These are phyloP conservation scores for Kradibia gibbosae DNA, from an alignment of 1,140 invertebrate genomes.

Conservation along the genomic window DNA sequence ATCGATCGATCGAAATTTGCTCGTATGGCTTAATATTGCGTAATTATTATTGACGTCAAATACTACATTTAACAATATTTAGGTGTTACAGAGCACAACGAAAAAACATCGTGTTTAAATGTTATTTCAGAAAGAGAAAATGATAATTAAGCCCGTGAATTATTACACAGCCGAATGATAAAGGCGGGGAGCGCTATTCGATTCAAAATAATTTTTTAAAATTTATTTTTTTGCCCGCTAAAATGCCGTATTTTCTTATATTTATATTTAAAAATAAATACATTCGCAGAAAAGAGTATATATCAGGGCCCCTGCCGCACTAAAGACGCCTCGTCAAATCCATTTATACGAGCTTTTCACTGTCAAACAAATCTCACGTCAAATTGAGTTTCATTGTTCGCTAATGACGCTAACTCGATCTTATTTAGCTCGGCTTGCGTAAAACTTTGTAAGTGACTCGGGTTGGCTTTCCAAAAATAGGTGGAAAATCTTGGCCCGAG, in stretches of 20 bases:
- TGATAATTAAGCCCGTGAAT: too few relatives aligned
- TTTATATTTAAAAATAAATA: constrained; percentile 25
- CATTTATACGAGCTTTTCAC: neutral
- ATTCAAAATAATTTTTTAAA: too few relatives aligned
- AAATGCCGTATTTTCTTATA: constrained; percentile 18
- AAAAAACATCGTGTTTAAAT: too few relatives aligned
- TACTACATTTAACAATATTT: too few relatives aligned
- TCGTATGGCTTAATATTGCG: too few relatives aligned
- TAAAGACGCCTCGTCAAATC: neutral
- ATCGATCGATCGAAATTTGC: too few relatives aligned
- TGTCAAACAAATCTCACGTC: constrained; percentile 38
- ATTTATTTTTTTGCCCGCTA: neutral
- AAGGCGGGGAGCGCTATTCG: too few relatives aligned
- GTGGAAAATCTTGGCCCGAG: neutral
- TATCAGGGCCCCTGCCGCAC: neutral
- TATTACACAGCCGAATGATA: too few relatives aligned
- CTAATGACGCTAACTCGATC: constrained; percentile 23
- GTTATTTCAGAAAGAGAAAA: too few relatives aligned
- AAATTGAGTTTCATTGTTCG: constrained; percentile 45
- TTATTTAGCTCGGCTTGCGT: neutral
- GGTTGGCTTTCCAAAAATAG: constrained; percentile 16
- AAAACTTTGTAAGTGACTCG: neutral
- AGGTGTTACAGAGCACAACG: too few relatives aligned
- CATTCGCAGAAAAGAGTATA: neutral
- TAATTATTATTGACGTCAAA: too few relatives aligned